These are phyloP conservation scores for Eretmocerus hayati DNA, from an alignment of 2,888 invertebrate species.

Conservation along the genomic window DNA sequence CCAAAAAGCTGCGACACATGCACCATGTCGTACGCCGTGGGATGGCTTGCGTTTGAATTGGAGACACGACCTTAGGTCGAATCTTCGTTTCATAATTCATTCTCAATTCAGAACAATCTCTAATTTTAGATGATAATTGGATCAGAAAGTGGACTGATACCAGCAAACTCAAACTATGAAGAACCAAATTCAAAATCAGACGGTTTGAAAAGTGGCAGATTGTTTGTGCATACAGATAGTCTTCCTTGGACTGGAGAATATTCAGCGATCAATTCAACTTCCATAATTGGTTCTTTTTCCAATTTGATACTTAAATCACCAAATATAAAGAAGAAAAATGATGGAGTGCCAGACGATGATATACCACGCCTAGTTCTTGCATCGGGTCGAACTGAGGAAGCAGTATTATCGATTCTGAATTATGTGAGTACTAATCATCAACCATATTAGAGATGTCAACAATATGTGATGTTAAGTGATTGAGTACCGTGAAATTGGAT, in stretches of 20 bases:
- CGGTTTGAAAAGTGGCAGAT: conserved; percentile 21
- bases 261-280: conserved; percentile 82
- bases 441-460: no score
- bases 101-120: no score
- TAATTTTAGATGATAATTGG: conserved; percentile 23
- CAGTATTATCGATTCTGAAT: conserved; percentile 59
- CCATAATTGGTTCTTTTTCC: conserved; percentile 84
- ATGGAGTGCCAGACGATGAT: conserved; percentile 57
- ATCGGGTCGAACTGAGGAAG: conserved; percentile 75
- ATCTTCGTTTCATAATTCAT: no score
- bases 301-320: conserved; percentile 61
- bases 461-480: no score
- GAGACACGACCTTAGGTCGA: no score
- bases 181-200: conserved; percentile 34
- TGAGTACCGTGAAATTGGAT: no score
- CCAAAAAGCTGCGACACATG: no score
- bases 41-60: no score
- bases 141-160: conserved; percentile 42
- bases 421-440: no score
- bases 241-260: conserved; percentile 60
- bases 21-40: no score
- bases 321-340: conserved; percentile 55
- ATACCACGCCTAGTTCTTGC: conserved; percentile 66
- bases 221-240: conserved; percentile 19
- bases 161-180: conserved; percentile 53